Base-by-base conservation (phyloP, 2,797 vertebrate species). In the Cryptoprocta ferox region DNA sequence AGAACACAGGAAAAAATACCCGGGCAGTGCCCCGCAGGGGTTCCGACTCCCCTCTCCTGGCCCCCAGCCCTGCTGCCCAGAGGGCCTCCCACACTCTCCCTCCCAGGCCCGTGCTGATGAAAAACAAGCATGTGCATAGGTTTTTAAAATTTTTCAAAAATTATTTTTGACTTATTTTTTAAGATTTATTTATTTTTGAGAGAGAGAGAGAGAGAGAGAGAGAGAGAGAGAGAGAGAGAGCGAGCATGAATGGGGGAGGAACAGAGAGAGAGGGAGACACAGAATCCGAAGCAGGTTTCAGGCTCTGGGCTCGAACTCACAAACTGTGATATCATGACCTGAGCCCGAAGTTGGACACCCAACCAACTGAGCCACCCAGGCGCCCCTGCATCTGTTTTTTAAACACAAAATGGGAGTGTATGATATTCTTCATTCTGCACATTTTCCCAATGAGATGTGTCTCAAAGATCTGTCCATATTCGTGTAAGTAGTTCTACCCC, bases 91-190 rank as follows among this genome's bases (percentile, higher is more conserved):
- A 0, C 3, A 3, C 24, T 26, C 24, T 26, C 21, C 26, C 53
- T 63, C 18, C 26, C 18, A 4, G 63, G 56, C 78, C 2, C 2
- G 2, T 4, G 28, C 45, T 39, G 4, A 2, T 5, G 21, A 10
- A 11, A 48, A 45, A n/a, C 21, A 32, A n/a, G 13, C 18, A 0
- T 1, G 28, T 4, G 0, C 0, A 10, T 30, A 48, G 61, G 61
- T 45, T 39, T 56, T 56, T 19, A 18, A 53, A 2, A 7, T 21
- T 56, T 21, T 56, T 56, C n/a, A 45, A 45, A 45, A 45, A 59
- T 59, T 59, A 59, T 24, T 59, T 59, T 24, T 59, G 3, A 59
- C 21, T 59, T 59, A 24, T 56, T 56, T 59, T 59, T 59, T 24
- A 59, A 59, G 0, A 0, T 19, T 56, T 59, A 59, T 24, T 24